These are phyloP conservation scores for Margarornis squamiger DNA, from an alignment of 2,797 vertebrate genomes.

Conservation along the genomic window DNA sequence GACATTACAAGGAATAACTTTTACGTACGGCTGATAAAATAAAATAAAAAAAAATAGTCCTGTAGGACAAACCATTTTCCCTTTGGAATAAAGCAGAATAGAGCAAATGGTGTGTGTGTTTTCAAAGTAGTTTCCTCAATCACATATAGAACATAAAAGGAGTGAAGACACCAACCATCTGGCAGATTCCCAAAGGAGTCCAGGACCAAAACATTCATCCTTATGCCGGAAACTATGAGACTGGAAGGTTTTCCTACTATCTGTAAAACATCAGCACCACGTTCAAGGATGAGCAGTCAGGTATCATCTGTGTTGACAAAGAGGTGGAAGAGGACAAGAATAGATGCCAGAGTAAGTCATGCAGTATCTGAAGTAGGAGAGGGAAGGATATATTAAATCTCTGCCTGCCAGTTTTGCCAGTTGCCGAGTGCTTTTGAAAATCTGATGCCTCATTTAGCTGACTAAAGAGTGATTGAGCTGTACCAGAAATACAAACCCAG, in stretches of 20 bases:
- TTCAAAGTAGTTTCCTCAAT: conserved; percentile 1
- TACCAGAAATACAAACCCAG: conserved; percentile 45
- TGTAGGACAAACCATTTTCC: not conserved
- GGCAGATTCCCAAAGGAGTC: not conserved
- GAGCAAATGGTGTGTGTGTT: not conserved
- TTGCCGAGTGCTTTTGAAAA: conserved; percentile 38
- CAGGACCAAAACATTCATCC: not conserved
- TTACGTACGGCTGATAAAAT: not conserved
- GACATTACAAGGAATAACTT: not conserved
- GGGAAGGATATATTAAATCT: conserved; percentile 22
- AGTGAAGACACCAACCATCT: not conserved
- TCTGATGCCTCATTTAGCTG: conserved; percentile 47
- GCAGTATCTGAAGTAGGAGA: not conserved
- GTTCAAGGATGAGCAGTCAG: not conserved
- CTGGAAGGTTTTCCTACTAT: not conserved
- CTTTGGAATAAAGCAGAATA: not conserved
- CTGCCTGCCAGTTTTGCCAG: conserved; percentile 3
- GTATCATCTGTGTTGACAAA: conserved; percentile 8
- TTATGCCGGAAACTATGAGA: not conserved
- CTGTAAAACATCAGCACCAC: not conserved
- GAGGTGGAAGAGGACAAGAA: not conserved
- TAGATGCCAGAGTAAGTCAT: not conserved
- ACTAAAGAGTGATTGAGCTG: conserved; percentile 46
- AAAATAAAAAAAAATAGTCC: not conserved
- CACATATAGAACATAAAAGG: not conserved